These are phyloP conservation scores for Dyspetes luteomarginatus DNA, from an alignment of 2,888 invertebrate genomes.

Conservation along the genomic window DNA sequence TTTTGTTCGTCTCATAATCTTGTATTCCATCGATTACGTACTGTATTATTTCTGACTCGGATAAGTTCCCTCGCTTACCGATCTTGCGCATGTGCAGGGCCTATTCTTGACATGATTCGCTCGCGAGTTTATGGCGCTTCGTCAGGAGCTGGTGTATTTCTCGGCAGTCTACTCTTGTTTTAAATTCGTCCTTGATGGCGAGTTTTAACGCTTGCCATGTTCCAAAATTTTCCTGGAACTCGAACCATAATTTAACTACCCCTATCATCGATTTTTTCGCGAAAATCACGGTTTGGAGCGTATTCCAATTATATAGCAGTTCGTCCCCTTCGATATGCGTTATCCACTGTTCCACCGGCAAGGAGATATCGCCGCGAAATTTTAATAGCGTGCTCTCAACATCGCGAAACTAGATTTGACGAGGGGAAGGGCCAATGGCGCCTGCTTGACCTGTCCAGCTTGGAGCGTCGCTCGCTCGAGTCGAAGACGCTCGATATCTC, in stretches of 20 bases:
- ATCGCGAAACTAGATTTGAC: constrained; percentile 24
- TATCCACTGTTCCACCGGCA: constrained; percentile 71
- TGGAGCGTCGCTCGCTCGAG: constrained; percentile 8
- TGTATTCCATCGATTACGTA: no score
- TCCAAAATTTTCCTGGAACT: constrained; percentile 26
- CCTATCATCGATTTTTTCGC: constrained; percentile 73
- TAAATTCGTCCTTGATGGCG: constrained; percentile 20
- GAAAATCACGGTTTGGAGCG: constrained; percentile 72
- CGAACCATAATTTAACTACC: constrained; percentile 24
- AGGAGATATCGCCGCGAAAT: constrained; percentile 37
- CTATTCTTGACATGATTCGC: constrained; percentile 33
- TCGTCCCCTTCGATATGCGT: constrained; percentile 72
- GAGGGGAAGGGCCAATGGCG: constrained; percentile 19
- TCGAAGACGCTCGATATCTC: constrained; percentile 3
- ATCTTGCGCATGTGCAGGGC: constrained; percentile 33
- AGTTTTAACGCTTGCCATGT: constrained; percentile 27
- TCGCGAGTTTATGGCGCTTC: constrained; percentile 19
- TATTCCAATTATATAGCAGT: constrained; percentile 69
- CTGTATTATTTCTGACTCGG: constrained; percentile 23
- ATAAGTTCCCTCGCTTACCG: constrained; percentile 28
- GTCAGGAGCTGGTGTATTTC: constrained; percentile 28
- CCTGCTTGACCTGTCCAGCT: background rate
- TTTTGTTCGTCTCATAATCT: constrained; percentile 28
- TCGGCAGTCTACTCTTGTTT: constrained; percentile 17
- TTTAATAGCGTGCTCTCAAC: constrained; percentile 23